phyloP scores from a whole-genome alignment of 2,888 invertebrate genomes.

The Athrips mouffetella region DNA sequence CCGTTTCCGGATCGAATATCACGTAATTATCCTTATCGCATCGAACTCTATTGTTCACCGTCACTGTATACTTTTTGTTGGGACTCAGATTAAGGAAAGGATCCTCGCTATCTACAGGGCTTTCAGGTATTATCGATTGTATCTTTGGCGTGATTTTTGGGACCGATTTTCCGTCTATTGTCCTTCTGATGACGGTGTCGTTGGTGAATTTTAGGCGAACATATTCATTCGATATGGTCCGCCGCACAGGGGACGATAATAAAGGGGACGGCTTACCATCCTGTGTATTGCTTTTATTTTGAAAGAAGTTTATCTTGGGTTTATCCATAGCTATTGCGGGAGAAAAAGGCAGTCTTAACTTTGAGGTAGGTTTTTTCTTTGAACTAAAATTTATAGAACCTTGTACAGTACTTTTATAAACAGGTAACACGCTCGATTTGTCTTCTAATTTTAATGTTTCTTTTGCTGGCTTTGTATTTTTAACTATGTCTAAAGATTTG shows the following conservation, averaged over 20 bases:
- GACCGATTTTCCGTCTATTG: slow-evolving; percentile 66
- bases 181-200: slow-evolving; percentile 64
- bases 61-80: slow-evolving; percentile 75
- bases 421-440: slow-evolving; percentile 59
- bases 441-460: slow-evolving; percentile 42
- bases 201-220: slow-evolving; percentile 67
- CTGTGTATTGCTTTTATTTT: slow-evolving; percentile 49
- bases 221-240: slow-evolving; percentile 75
- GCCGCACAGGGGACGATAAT: slow-evolving; percentile 59
- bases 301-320: slow-evolving; percentile 66
- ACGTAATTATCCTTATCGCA: slow-evolving; percentile 76
- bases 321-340: slow-evolving; percentile 66
- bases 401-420: slow-evolving; percentile 58
- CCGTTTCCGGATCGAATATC: slow-evolving; percentile 70
- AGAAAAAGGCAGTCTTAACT: slow-evolving; percentile 65
- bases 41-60: slow-evolving; percentile 70
- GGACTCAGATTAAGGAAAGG: slow-evolving; percentile 71
- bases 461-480: slow-evolving; percentile 43
- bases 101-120: slow-evolving; percentile 70
- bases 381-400: slow-evolving; percentile 45
- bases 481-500: slow-evolving; percentile 56
- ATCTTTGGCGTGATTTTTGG: slow-evolving; percentile 73
- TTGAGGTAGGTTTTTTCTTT: slow-evolving; percentile 57
- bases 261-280: slow-evolving; percentile 57
- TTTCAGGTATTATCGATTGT: slow-evolving; percentile 74